Percentiles rank a stretch among this genome's conserved stretches.
phyloP scores from a whole-genome alignment of 2,797 vertebrate genomes.

The Distichodus sexfasciatus region DNA sequence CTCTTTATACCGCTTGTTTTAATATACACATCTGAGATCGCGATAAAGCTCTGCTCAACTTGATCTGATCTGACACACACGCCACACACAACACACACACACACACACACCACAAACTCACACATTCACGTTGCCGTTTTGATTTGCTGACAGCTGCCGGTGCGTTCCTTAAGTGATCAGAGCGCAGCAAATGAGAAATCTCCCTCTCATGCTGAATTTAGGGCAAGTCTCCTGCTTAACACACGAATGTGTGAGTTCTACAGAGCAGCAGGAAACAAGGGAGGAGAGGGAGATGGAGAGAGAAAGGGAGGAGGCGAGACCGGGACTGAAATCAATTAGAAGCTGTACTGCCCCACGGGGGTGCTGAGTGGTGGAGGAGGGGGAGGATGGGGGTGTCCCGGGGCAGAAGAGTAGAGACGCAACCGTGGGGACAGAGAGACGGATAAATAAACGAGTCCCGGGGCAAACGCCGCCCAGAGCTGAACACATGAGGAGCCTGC shows the following conservation, averaged over 20 bases:
- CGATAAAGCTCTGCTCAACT: no score
- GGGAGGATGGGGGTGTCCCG: constrained; percentile 57
- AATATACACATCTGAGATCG: no score
- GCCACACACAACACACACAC: constrained; percentile 47
- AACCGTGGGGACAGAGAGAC: constrained; percentile 73
- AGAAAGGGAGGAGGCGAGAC: constrained; percentile 26
- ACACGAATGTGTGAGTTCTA: constrained; percentile 60
- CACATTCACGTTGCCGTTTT: constrained; percentile 56
- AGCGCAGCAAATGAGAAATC: constrained; percentile 69
- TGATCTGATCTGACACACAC: no score
- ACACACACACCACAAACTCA: constrained; percentile 54
- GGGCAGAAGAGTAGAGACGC: constrained; percentile 70
- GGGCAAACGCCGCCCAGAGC: constrained; percentile 78
- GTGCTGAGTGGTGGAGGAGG: constrained; percentile 66
- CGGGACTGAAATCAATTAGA: constrained; percentile 74
- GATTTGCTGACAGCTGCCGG: constrained; percentile 79
- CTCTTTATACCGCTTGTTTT: no score
- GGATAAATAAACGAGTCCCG: constrained; percentile 75
- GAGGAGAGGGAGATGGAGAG: constrained; percentile 12
- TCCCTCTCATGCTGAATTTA: constrained; percentile 68
- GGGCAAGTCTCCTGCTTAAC: constrained; percentile 65
- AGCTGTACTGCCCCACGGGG: constrained; percentile 67
- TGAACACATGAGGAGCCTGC: constrained; percentile 75
- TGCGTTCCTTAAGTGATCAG: constrained; percentile 77
- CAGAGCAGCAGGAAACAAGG: neutral